Base-by-base conservation (phyloP, 2,113 vertebrate genomes). In the Melanerpes formicivorus region DNA sequence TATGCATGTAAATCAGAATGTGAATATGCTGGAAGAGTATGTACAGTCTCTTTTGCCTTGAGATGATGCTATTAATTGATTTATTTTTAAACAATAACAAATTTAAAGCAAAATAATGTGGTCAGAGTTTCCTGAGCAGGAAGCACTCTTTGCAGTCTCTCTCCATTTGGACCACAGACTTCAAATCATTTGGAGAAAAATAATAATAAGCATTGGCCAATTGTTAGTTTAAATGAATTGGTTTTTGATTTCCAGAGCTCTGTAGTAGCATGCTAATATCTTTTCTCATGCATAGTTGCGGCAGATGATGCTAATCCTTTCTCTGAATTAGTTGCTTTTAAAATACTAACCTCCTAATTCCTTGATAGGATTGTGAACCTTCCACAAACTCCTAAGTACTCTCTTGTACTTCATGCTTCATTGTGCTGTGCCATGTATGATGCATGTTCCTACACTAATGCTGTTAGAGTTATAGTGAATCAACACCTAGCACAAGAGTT, bases 151-250 rank as follows among this genome's bases (percentile, higher is more conserved):
- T 93, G 59, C 74, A 8, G 52, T 62, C n/a, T 17, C 48, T 71
- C 50, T 91, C 73, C 80, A 50, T 90, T 92, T 52, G 82, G 87
- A 93, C 70, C 66, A 66, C 76, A 92, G 29, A 52, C 82, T 79
- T 80, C 62, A 72, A 66, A 84, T 86, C 29, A 73, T 93, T 80
- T 5, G 18, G 80, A 93, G 80, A 76, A 87, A 90, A 93, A 84
- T 83, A 10, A 25, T 52, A 27, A 83, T 86, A 91, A 95, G 63
- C 66, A 69, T 74, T 95, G 80, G 75, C 84, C 72, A 60, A 59
- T 90, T 93, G 75, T 91, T 94, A 19, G 44, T 92, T 79, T 78
- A 97, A 97, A 97, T 97, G 97, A 97, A 97, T 97, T 97, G 97
- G 97, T 97, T 97, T 97, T 96, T 89, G 87, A 74, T 93, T 94